These are phyloP conservation scores for Phalanger gymnotis DNA, from an alignment of 2,797 vertebrate species.

Conservation along the genomic window DNA sequence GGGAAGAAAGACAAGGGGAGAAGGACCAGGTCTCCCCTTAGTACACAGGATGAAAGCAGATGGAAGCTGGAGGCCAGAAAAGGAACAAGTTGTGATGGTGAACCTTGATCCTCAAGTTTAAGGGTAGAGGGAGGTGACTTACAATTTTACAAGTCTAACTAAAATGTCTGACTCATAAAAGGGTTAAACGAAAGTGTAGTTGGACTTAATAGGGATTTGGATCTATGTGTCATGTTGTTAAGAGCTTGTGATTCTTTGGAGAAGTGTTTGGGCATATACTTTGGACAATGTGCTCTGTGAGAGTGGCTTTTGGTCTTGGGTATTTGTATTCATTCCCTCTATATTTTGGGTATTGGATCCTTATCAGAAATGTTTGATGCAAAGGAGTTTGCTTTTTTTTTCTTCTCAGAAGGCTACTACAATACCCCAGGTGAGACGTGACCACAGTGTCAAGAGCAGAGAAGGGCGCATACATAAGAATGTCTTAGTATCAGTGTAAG, in stretches of 20 bases:
- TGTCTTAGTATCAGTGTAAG: neutral
- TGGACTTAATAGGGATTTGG: neutral
- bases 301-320: neutral
- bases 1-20: neutral
- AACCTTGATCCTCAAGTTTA: neutral
- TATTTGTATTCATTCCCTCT: neutral
- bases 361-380: neutral
- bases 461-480: neutral
- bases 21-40: neutral
- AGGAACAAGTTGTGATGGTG: neutral
- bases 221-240: no score
- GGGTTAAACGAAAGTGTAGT: neutral
- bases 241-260: neutral
- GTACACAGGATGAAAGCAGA: conserved; percentile 22
- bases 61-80: neutral
- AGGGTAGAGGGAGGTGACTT: neutral
- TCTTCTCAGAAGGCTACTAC: no score
- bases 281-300: neutral
- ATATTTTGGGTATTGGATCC: neutral
- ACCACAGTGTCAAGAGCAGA: neutral
- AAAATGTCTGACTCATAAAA: neutral
- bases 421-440: neutral
- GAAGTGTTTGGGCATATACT: neutral
- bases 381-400: neutral
- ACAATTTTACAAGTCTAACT: neutral